Evolutionary conservation across 2,113 vertebrate species (phyloP), one percentile per base, ranked within the genome.

Genomic region (Antigone vipio): DNA sequence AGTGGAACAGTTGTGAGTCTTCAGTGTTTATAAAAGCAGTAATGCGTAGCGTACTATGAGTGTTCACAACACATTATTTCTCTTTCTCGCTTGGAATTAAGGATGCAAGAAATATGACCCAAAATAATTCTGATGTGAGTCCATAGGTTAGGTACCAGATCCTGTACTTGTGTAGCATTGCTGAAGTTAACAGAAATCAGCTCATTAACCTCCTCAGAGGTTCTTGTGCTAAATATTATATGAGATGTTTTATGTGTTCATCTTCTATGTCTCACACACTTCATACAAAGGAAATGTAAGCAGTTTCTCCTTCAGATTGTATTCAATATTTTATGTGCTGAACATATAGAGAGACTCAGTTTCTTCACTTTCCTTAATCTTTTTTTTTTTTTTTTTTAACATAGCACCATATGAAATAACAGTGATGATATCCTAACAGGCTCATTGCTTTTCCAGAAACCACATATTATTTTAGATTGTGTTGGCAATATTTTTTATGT

Each of bases 201-300:
- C 22, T 95, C 42, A 86, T 93, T 84, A 91, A 67, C 52, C 40
- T 76, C 34, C 22, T 75, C 45, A 77, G 72, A 67, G 18, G 24
- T 47, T 86, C 42, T 86, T 45, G 15, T 62, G 45, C 34, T 95
- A 84, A 95, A 92, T 95, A 67, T 80, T 88, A n/a, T 22, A 88
- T 77, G 82, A 89, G 13, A 17, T 71, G 19, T 19, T 94, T 95
- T 75, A 49, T 21, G 29, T 75, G 49, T 60, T 96, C 56, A 47
- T 44, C 66, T 92, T 87, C 77, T 72, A 8, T 47, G 45, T 68
- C 53, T 92, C 58, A 64, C 23, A 63, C 34, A 27, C 30, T 76
- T 82, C 11, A 62, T 75, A 69, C 49, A 79, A 85, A 92, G 40
- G 34, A 95, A 89, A 71, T 26, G 5, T 67, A 78, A 58, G 68